These are phyloP conservation scores for Myrmophylax atrothorax DNA, from an alignment of 2,113 vertebrate genomes.

Conservation along the genomic window DNA sequence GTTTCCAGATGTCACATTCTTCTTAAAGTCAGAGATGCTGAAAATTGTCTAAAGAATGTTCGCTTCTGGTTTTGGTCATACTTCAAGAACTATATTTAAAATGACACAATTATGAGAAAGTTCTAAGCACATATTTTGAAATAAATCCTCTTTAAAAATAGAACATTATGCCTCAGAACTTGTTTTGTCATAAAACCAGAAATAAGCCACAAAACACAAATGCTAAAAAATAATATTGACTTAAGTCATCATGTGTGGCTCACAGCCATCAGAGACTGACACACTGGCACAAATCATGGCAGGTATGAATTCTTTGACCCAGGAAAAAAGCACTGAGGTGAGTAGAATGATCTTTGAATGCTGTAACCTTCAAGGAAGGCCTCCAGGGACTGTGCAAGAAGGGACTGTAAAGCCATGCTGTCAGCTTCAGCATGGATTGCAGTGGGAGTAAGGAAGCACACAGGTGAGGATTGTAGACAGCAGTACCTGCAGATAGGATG, in stretches of 20 bases:
- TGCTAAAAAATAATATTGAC: background rate
- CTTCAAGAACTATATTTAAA: background rate
- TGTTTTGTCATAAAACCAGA: background rate
- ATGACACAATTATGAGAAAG: background rate
- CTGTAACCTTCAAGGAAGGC: background rate
- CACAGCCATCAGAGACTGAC: background rate
- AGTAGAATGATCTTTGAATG: background rate
- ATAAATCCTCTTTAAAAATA: background rate
- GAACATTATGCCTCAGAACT: background rate
- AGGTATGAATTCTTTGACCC: background rate
- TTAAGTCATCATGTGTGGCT: background rate
- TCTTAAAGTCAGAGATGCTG: background rate
- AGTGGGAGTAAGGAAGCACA: background rate
- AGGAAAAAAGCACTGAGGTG: background rate
- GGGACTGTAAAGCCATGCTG: background rate
- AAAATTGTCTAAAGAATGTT: background rate
- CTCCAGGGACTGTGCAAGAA: background rate
- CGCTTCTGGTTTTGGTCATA: background rate
- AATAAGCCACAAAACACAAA: background rate
- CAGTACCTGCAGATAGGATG: background rate
- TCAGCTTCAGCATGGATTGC: background rate
- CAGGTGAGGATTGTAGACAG: background rate
- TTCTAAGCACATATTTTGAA: background rate
- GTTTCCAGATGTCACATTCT: background rate
- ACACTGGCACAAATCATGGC: background rate